Conservation (phyloP, 2,888 invertebrate species). For the Diplolepis rosae region DNA sequence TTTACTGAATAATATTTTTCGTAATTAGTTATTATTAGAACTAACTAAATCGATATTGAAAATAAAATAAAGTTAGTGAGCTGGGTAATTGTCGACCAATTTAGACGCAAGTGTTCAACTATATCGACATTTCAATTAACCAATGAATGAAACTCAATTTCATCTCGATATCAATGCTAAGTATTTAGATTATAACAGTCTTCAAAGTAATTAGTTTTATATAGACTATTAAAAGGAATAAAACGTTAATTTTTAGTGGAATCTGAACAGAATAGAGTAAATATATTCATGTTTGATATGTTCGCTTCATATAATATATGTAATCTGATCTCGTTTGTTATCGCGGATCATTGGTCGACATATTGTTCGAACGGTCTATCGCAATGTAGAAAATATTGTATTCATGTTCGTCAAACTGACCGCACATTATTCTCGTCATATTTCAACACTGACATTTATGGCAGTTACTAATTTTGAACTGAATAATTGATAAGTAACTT, state of each 20-base stretch:
- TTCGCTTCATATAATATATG: background rate
- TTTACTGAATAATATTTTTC: too few relatives aligned
- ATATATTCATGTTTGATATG: background rate
- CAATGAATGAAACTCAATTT: background rate
- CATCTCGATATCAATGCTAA: conserved; percentile 1
- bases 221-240: background rate
- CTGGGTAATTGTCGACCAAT: background rate
- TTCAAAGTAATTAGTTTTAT: background rate
- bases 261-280: too few relatives aligned
- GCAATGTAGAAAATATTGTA: conserved; percentile 3
- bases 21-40: too few relatives aligned
- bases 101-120: background rate
- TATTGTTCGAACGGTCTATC: background rate
- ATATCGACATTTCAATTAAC: background rate
- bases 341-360: background rate
- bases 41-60: background rate
- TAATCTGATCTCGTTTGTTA: background rate
- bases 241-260: too few relatives aligned
- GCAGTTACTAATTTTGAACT: background rate
- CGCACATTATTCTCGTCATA: conserved; percentile 9
- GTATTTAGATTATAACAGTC: background rate
- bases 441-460: conserved; percentile 3
- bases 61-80: background rate
- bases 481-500: background rate
- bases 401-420: background rate